Conservation (phyloP, 2,888 invertebrate species). For the Listrodromus nycthemerus region DNA sequence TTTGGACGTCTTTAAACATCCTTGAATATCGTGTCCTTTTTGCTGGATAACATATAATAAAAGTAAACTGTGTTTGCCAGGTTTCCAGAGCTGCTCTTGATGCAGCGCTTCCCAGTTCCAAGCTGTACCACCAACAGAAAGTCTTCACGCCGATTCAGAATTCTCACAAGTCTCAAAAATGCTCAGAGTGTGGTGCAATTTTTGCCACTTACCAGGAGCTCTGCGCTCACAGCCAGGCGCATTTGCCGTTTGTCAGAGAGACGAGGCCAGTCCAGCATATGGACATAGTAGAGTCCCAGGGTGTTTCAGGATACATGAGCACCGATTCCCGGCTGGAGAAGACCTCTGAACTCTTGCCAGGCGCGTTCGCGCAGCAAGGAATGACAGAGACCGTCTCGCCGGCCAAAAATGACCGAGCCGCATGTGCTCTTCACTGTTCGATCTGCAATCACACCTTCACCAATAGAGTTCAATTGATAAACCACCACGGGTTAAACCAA, state of each 20-base stretch:
- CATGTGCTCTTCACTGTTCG: slow-evolving; percentile 81
- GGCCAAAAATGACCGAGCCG: slow-evolving; percentile 71
- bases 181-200: slow-evolving; percentile 77
- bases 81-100: slow-evolving; percentile 78
- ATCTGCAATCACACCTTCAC: slow-evolving; percentile 79
- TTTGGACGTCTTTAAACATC: no score
- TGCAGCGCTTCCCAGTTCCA: slow-evolving; percentile 75
- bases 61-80: slow-evolving; percentile 60
- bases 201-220: slow-evolving; percentile 80
- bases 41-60: not conserved
- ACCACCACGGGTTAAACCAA: slow-evolving; percentile 78
- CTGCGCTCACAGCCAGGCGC: slow-evolving; percentile 76
- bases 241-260: slow-evolving; percentile 77
- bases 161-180: slow-evolving; percentile 76
- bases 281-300: slow-evolving; percentile 80
- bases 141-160: slow-evolving; percentile 75
- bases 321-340: slow-evolving; percentile 62
- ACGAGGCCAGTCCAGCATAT: slow-evolving; percentile 77
- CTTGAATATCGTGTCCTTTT: no score
- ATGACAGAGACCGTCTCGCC: slow-evolving; percentile 49
- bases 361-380: slow-evolving; percentile 61
- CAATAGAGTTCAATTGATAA: slow-evolving; percentile 77
- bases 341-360: slow-evolving; percentile 19
- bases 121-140: slow-evolving; percentile 77
- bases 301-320: slow-evolving; percentile 61